Conservation (phyloP, 2,113 vertebrate species). For the Psammodynastes pulverulentus region DNA sequence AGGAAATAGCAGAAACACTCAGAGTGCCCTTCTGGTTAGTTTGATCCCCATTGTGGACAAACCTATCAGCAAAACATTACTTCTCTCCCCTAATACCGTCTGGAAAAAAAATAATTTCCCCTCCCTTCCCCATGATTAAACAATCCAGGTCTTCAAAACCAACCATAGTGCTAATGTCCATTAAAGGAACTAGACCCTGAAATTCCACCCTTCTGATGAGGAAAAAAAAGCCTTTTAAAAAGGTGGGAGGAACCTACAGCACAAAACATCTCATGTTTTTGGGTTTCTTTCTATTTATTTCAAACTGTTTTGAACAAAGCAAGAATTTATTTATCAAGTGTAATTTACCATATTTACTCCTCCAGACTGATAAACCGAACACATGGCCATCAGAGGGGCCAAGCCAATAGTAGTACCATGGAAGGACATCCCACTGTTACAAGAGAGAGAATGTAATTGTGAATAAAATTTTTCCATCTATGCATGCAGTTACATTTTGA, state of each 20-base stretch:
- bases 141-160: not conserved
- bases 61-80: not conserved
- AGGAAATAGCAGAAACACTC: not conserved
- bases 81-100: not conserved
- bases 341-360: conserved; percentile 93
- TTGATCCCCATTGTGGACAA: not conserved
- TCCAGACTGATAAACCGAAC: conserved; percentile 93
- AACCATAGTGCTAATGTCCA: not conserved
- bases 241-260: too few relatives aligned
- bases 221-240: too few relatives aligned
- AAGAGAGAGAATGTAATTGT: conserved; percentile 25
- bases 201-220: not conserved
- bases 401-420: conserved; percentile 92
- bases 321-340: not conserved
- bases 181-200: not conserved
- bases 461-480: not conserved
- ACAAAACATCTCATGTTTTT: too few relatives aligned
- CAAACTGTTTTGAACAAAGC: not conserved
- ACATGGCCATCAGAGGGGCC: conserved; percentile 95
- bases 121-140: not conserved
- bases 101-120: not conserved
- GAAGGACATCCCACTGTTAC: conserved; percentile 82
- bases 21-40: not conserved
- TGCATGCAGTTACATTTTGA: not conserved
- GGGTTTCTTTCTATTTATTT: not conserved